Percentiles rank a stretch among this genome's conserved stretches.
These are phyloP conservation scores for Caradrina kadenii DNA, from an alignment of 2,888 invertebrate species.

Conservation along the genomic window DNA sequence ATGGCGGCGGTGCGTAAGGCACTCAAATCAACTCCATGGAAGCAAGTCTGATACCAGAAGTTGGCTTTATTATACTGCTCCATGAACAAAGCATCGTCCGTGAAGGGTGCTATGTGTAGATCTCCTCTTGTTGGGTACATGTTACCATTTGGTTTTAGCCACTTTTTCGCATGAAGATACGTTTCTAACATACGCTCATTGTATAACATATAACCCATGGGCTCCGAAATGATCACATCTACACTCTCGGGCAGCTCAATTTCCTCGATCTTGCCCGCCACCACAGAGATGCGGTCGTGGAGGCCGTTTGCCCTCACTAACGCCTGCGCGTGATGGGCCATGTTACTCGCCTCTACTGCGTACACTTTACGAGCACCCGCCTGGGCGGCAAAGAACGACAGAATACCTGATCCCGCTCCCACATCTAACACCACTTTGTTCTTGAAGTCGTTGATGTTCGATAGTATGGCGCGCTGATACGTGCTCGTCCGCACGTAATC, in stretches of 20 bases:
- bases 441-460: slow-evolving; percentile 97
- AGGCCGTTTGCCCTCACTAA: slow-evolving; percentile 97
- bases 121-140: slow-evolving; percentile 99
- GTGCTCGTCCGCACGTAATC: slow-evolving; percentile 99
- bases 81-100: slow-evolving; percentile 99
- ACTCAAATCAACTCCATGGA: slow-evolving; percentile 99
- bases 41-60: slow-evolving; percentile 99
- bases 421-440: slow-evolving; percentile 99
- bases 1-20: slow-evolving; percentile 98
- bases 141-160: slow-evolving; percentile 97
- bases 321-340: slow-evolving; percentile 98
- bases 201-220: slow-evolving; percentile 99
- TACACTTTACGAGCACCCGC: slow-evolving; percentile 99
- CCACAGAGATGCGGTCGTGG: slow-evolving; percentile 96
- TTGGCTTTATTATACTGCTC: slow-evolving; percentile 99
- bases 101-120: slow-evolving; percentile 99
- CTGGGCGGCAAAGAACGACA: slow-evolving; percentile 99
- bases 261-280: slow-evolving; percentile 99
- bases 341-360: slow-evolving; percentile 99
- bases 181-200: slow-evolving; percentile 99
- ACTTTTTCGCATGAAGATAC: slow-evolving; percentile 99
- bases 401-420: slow-evolving; percentile 99
- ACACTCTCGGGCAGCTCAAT: slow-evolving; percentile 98
- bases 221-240: slow-evolving; percentile 99
- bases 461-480: slow-evolving; percentile 98